Percentiles rank a stretch among this genome's conserved stretches.
Evolutionary conservation across 2,888 invertebrate genomes (phyloP).

Genomic region (Pinctada fucata): DNA sequence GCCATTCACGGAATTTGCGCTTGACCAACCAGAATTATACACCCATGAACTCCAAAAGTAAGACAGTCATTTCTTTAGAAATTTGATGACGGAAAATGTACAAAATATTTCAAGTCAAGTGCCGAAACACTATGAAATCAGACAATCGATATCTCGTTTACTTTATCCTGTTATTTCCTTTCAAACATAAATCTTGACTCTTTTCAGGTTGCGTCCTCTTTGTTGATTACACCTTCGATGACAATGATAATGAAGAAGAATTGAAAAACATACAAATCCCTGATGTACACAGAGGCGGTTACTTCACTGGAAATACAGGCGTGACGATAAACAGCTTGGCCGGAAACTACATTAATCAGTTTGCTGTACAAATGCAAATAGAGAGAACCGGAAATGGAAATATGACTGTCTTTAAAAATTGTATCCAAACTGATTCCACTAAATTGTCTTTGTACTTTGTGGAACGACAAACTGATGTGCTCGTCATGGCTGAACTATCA

Average conservation of each 20-base stretch:
- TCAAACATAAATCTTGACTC: no score
- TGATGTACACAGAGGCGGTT: conserved; percentile 5
- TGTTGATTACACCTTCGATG: background rate
- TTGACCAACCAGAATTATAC: no score
- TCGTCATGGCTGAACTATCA: background rate
- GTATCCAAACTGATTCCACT: background rate
- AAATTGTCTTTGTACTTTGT: background rate
- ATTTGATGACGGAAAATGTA: no score
- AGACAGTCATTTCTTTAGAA: no score
- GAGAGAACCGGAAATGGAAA: background rate
- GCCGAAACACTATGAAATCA: no score
- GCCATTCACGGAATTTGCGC: no score
- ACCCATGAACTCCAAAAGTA: no score
- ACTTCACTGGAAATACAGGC: background rate
- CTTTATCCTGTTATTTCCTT: no score
- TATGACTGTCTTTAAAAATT: conserved; percentile 10
- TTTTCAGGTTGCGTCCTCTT: background rate
- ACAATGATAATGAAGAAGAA: background rate
- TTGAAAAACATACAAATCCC: background rate
- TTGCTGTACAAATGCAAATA: conserved; percentile 5
- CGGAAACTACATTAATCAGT: conserved; percentile 6
- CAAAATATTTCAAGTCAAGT: no score
- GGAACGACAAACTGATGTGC: background rate
- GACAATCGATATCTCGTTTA: no score
- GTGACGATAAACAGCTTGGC: background rate